phyloP scores from a whole-genome alignment of 2,113 vertebrate species.

The Lepisosteus osseus region DNA sequence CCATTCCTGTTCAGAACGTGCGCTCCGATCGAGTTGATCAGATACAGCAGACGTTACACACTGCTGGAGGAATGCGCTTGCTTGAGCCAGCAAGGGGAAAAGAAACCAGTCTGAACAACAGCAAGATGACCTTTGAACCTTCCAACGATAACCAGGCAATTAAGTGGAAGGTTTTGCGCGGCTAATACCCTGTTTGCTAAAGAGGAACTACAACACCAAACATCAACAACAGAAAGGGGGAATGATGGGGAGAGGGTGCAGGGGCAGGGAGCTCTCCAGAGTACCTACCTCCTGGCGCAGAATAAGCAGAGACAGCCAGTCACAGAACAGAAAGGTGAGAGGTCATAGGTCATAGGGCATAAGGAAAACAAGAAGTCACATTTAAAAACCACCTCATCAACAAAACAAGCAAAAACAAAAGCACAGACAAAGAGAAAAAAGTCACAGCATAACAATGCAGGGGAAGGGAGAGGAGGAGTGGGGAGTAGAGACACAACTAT shows the following conservation, averaged over 20 bases:
- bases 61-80: conserved; percentile 46
- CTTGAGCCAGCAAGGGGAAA: conserved; percentile 32
- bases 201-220: background rate
- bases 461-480: conserved; percentile 13
- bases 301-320: conserved; percentile 85
- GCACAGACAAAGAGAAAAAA: conserved; percentile 56
- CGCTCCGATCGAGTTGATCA: conserved; percentile 14
- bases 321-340: conserved; percentile 88
- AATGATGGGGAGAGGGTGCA: conserved; percentile 36
- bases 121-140: conserved; percentile 24
- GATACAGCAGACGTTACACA: conserved; percentile 46
- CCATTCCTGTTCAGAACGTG: too few relatives aligned
- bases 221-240: conserved; percentile 45
- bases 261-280: conserved; percentile 58
- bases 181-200: background rate
- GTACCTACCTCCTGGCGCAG: conserved; percentile 90
- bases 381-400: conserved; percentile 69
- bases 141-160: background rate
- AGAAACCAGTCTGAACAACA: conserved; percentile 11
- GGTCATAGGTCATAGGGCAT: conserved; percentile 81
- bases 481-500: conserved; percentile 28
- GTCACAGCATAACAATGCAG: conserved; percentile 59
- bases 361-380: conserved; percentile 78
- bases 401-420: conserved; percentile 67
- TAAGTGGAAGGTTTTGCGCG: background rate